These are phyloP conservation scores for Virgularia gustaviana DNA, from an alignment of 92 coral and sea anemone genomes.

Conservation along the genomic window DNA sequence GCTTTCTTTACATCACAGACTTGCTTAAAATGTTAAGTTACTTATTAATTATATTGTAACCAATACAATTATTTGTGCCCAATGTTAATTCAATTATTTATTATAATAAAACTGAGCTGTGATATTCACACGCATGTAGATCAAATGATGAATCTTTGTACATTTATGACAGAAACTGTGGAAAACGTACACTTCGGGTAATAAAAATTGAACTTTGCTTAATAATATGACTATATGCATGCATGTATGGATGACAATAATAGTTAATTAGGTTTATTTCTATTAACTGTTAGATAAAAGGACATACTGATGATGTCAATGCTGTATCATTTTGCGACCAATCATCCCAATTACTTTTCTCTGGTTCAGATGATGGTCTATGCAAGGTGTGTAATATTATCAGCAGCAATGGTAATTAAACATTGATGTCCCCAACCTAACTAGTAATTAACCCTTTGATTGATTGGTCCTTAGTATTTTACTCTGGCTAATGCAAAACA, in stretches of 20 bases:
- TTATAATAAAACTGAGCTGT: neutral
- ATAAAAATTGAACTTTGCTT: slow-evolving; percentile 16
- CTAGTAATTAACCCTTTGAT: too few species aligned
- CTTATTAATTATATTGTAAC: too few species aligned
- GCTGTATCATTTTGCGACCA: slow-evolving; percentile 83
- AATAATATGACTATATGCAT: too few species aligned
- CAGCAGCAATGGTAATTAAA: neutral
- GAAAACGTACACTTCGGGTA: slow-evolving; percentile 75
- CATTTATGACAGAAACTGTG: slow-evolving; percentile 77
- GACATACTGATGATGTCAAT: slow-evolving; percentile 76
- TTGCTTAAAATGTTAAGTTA: too few species aligned
- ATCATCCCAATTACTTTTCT: slow-evolving; percentile 77
- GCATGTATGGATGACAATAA: neutral
- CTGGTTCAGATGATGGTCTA: slow-evolving; percentile 92
- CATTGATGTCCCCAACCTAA: too few species aligned
- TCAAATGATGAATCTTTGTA: slow-evolving; percentile 82
- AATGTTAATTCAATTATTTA: neutral
- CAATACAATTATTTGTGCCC: neutral
- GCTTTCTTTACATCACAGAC: too few species aligned
- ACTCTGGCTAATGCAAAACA: too few species aligned
- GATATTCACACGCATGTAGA: slow-evolving; percentile 29
- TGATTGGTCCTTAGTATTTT: too few species aligned
- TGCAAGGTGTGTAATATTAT: slow-evolving; percentile 68
- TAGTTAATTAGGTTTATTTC: neutral
- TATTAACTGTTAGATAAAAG: slow-evolving; percentile 65